These are phyloP conservation scores for Incurvaria masculella DNA, from an alignment of 2,888 invertebrate genomes.

Conservation along the genomic window DNA sequence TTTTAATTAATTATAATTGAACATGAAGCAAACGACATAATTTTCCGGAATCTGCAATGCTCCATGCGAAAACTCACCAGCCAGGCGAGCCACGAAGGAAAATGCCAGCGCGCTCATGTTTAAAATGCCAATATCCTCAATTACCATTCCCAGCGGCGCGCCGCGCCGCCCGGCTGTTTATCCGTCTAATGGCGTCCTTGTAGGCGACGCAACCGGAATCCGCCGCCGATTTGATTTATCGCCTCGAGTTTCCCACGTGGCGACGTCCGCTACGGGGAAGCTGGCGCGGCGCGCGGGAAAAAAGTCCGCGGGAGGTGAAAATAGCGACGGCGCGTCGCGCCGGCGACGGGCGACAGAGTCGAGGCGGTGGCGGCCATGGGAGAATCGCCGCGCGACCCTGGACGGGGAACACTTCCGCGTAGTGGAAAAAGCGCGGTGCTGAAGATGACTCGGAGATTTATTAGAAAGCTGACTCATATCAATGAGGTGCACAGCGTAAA, in stretches of 20 bases:
- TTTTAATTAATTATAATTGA: too few relatives aligned
- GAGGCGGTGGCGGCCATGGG: neutral
- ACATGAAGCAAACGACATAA: too few relatives aligned
- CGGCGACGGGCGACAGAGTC: neutral
- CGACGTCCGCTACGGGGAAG: constrained; percentile 34
- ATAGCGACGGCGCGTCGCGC: neutral
- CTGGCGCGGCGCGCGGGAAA: constrained; percentile 28
- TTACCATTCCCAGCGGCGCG: too few relatives aligned
- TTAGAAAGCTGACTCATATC: too few relatives aligned
- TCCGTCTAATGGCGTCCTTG: neutral
- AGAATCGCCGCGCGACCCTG: neutral
- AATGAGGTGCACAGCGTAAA: too few relatives aligned
- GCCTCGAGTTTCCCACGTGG: constrained; percentile 46
- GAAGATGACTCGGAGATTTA: too few relatives aligned
- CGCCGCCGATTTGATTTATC: constrained; percentile 30
- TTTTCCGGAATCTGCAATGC: too few relatives aligned
- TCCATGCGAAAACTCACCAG: too few relatives aligned
- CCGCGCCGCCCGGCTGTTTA: neutral
- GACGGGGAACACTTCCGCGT: too few relatives aligned
- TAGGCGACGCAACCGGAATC: neutral
- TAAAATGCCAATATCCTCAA: neutral
- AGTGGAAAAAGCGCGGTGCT: too few relatives aligned
- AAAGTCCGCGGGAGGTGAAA: neutral
- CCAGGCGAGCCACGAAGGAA: too few relatives aligned
- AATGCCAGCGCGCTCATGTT: too few relatives aligned